Base-by-base conservation (phyloP, 37 sponge, comb jelly and placozoan genomes). In the Amphimedon queenslandica region DNA sequence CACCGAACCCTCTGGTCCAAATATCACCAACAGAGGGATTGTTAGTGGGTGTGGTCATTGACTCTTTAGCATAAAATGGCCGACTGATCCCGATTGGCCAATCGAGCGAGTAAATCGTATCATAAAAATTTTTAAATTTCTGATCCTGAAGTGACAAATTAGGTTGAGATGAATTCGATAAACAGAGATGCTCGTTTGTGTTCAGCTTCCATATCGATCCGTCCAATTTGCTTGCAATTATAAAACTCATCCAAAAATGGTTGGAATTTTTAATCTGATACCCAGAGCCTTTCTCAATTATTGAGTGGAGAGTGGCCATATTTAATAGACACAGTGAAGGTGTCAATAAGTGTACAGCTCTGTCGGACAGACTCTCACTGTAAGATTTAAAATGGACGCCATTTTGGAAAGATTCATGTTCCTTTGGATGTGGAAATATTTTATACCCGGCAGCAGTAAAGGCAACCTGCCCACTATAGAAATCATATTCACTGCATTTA, bases 1-100 rank as follows among this genome's bases (percentile, higher is more conserved):
- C 84, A 0, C 43, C 78, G 57, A 83, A 83, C 1, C 78, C 78
- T 27, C 37, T 34, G 8, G 39, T 40, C 84, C 84, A 83, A 10
- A 83, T 30, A 4, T 25, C 40, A 2, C 3, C 64, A 25, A 61
- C 13, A n/a, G 23, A 16, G 37, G n/a, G 24, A 24, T 3, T 24
- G 29, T 58, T 63, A 3, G 35, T 21, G 28, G n/a, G n/a, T 24
- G 28, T 31, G 25, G 53, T 1, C 36, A 33, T 11, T 16, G 23
- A 20, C 31, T 11, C 21, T 13, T n/a, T n/a, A 25, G 8, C 21
- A 13, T 25, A 60, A 6, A 60, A 11, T 60, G 61, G 61, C 8
- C 21, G 5, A 25, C 5, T 6, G 21, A 60, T n/a, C 21, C 61
- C 61, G 5, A 6, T n/a, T 6, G 61, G 61, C 61, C 61, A 60